Base-by-base conservation (phyloP, 2,888 invertebrate genomes). In the Heliconius sara region DNA sequence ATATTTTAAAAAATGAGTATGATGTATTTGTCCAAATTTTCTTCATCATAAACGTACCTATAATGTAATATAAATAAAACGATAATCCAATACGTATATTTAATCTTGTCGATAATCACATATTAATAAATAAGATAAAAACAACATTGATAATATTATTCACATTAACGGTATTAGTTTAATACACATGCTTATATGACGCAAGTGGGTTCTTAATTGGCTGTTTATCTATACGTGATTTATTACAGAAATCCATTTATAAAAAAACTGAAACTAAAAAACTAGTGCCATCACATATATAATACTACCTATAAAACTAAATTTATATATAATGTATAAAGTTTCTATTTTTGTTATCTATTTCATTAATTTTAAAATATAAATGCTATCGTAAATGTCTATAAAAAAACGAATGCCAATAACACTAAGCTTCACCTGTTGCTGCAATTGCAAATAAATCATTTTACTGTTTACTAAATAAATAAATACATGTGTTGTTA, bases 41-140 rank as follows among this genome's bases (percentile, higher is more conserved):
- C 22, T 9, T 57, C 47, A 16, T 47, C 47, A 5, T 47, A 7
- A 52, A 6, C 52, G 1, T 6, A 19, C 63, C 25, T 66, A 6
- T 34, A 30, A 66, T 19, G 68, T 68, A 43, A 68, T n/a, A n/a
- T n/a, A 6, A 68, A 68, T 60, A 39, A 39, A 39, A 67, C 34
- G 30, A 22, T 39, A 39, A 13, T 68, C 39, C n/a, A 12, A n/a
- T 39, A 39, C n/a, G n/a, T 68, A 68, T 13, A 13, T 6, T 10
- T 43, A 12, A 39, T 68, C 7, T n/a, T 22, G 25, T 13, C 43
- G 2, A 43, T 68, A 43, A 6, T 68, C 43, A 68, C 68, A 43
- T 68, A 39, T 39, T 68, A 39, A 13, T 43, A 43, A 43, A 43
- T 68, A 68, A n/a, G 68, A 68, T 68, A 25, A 68, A n/a, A 68